These are phyloP conservation scores for Germaria angustata DNA, from an alignment of 2,888 invertebrate genomes.

Conservation along the genomic window DNA sequence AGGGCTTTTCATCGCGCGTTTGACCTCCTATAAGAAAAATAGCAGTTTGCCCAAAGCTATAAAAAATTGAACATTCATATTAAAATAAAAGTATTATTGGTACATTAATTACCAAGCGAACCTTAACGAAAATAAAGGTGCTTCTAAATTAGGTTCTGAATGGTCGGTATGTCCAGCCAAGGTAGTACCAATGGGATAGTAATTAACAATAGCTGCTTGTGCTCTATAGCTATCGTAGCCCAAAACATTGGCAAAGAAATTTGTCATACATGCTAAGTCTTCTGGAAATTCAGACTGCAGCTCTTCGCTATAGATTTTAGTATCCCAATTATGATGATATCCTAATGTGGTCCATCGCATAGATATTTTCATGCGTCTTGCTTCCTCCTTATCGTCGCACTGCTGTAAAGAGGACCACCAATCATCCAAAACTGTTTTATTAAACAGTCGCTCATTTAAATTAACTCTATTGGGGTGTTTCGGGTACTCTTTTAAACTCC, in stretches of 20 bases:
- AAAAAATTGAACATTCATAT: not conserved
- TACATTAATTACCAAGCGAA: slow-evolving; percentile 74
- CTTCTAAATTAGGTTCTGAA: slow-evolving; percentile 91
- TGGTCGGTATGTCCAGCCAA: slow-evolving; percentile 97
- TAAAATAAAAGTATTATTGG: no score
- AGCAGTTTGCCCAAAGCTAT: slow-evolving; percentile 97
- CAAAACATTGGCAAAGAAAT: slow-evolving; percentile 83
- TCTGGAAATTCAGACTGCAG: slow-evolving; percentile 85
- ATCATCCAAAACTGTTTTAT: slow-evolving; percentile 80
- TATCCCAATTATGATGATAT: slow-evolving; percentile 99
- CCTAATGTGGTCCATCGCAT: slow-evolving; percentile 97
- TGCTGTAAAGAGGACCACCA: slow-evolving; percentile 82
- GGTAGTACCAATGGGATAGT: slow-evolving; percentile 95
- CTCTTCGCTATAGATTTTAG: slow-evolving; percentile 90
- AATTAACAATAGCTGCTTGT: slow-evolving; percentile 98
- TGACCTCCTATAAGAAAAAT: slow-evolving; percentile 95
- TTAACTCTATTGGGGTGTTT: slow-evolving; percentile 83
- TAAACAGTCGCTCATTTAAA: slow-evolving; percentile 73
- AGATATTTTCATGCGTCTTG: slow-evolving; percentile 76
- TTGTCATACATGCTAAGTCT: slow-evolving; percentile 85
- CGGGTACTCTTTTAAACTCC: slow-evolving; percentile 89
- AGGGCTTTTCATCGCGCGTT: slow-evolving; percentile 84
- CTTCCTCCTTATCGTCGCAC: slow-evolving; percentile 68
- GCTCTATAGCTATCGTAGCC: slow-evolving; percentile 84
- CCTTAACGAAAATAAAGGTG: slow-evolving; percentile 96